Evolutionary conservation across 37 sponge, comb jelly and placozoan species (phyloP).

Genomic region (Spongia lamella): DNA sequence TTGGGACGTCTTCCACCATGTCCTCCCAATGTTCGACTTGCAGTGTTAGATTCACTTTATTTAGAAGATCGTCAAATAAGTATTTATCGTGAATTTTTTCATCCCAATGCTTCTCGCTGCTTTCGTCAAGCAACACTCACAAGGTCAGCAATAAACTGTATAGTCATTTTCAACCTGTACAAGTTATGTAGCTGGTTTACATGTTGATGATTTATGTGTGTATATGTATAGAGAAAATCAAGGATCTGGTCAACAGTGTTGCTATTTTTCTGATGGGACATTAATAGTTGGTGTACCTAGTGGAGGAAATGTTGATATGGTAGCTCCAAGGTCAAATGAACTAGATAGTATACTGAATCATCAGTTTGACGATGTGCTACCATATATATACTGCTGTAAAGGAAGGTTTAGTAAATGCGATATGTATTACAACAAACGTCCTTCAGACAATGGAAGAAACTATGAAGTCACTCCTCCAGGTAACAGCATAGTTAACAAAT

Average conservation of each 20-base stretch:
- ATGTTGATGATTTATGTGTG: too few relatives aligned
- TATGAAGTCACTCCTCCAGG: conserved; percentile 28
- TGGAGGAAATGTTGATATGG: conserved; percentile 42
- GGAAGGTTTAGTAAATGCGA: background rate
- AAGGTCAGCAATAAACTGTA: background rate
- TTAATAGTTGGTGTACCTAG: conserved; percentile 40
- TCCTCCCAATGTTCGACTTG: conserved; percentile 17
- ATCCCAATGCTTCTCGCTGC: conserved; percentile 12
- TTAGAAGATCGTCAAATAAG: too few relatives aligned
- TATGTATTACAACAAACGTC: conserved; percentile 5
- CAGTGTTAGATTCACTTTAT: background rate
- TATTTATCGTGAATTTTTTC: background rate
- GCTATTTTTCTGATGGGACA: conserved; percentile 35
- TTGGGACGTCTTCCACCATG: conserved; percentile 22
- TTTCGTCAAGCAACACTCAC: conserved; percentile 10
- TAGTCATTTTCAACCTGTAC: too few relatives aligned
- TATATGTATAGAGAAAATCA: background rate
- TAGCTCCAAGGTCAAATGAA: conserved; percentile 15
- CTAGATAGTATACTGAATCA: conserved; percentile 7
- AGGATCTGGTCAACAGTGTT: conserved; percentile 60
- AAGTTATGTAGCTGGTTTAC: too few relatives aligned
- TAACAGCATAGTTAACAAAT: conserved; percentile 2
- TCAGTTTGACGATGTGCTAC: conserved; percentile 7
- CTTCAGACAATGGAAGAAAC: conserved; percentile 18
- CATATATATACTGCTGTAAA: conserved; percentile 25